Evolutionary conservation across 2,113 vertebrate species (phyloP), one percentile per base, ranked within the genome.

Genomic region (Zosterops japonicus): DNA sequence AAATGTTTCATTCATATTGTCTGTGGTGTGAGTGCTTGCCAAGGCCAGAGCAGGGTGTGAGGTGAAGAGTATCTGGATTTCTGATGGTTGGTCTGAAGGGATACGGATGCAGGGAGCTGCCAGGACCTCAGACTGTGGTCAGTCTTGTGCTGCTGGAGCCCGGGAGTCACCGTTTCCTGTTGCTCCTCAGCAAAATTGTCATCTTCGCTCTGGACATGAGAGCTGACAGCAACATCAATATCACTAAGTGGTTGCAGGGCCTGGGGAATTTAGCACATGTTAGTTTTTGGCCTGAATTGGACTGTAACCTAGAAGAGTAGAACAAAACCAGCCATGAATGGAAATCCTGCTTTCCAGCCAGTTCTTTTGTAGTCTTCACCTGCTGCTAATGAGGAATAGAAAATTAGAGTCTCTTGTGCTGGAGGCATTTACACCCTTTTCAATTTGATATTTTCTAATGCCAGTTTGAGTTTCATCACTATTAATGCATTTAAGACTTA

Each of bases 161-260:
- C 6, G 0, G 64, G 76, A 72, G 63, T 39, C 75, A 47, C 23
- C 0, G 0, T 65, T 83, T 80, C 39, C 60, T 33, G 6, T 31
- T 89, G 91, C 56, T 94, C 29, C 72, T 71, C 94, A 63, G 86
- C 44, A 1, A 78, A 90, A 94, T 52, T 89, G 93, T 96, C 94
- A 94, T 95, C 87, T 88, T 81, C 6, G 4, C 88, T 91, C 72
- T 84, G 86, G 86, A 89, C 93, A 92, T 87, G 93, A 84, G 74
- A 96, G 86, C 91, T 93, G 96, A 96, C 94, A 94, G 83, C 60
- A 94, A 90, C 94, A 94, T 95, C 95, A 95, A 92, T 95, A 95
- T 91, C 91, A 87, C 93, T 93, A 95, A 97, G 89, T 95, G 93
- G 76, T 12, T 93, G 89, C 19, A 33, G 91, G 44, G 86, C 83